Base-by-base conservation (phyloP, 1,140 invertebrate species). In the Mylabris phalerata region DNA sequence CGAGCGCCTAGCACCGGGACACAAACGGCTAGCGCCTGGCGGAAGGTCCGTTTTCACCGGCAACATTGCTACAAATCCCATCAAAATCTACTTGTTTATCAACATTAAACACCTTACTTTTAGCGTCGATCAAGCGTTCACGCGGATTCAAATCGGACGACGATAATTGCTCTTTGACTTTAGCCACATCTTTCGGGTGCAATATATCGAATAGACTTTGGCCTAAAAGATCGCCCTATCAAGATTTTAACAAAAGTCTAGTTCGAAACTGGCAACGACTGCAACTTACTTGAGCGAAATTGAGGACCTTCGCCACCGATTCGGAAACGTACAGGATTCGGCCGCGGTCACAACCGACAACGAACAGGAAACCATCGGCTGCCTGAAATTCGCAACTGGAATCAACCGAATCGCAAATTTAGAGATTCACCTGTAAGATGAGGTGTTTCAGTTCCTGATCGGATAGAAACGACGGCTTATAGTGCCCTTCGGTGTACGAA, bases 171-270 rank as follows among this genome's bases (percentile, higher is more conserved):
- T 96, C 93, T 74, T 97, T 98, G 1, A 96, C 91, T 75, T 95
- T 96, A 46, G 86, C 87, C 38, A 97, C 89, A 74, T 97, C 93
- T 74, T 95, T 93, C 0, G 93, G 93, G 75, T 98, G 93, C 3
- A 98, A 76, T 50, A 96, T 93, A 73, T 97, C 93, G 75, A 97
- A 96, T 81, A 92, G 85, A 71, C 91, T 95, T 75, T 95, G 92
- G 1, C 93, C 93, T 40, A 96, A 77, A 25, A 98, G 75, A 71
- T 98, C 93, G 52, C 82, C 80, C 88, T 93, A 75, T 19, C 26
- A 49, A 19, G 24, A 46, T 3, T 46, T 38, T 11, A 50, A 10
- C 26, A 40, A 50, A 32, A n/a, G 3, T 5, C 3, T 46, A 32
- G 40, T 32, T 47, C 25, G 32, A 48, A 46, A 11, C 40, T 10